Conservation (phyloP, 2,888 invertebrate genomes). For the Hartigia nigra region DNA sequence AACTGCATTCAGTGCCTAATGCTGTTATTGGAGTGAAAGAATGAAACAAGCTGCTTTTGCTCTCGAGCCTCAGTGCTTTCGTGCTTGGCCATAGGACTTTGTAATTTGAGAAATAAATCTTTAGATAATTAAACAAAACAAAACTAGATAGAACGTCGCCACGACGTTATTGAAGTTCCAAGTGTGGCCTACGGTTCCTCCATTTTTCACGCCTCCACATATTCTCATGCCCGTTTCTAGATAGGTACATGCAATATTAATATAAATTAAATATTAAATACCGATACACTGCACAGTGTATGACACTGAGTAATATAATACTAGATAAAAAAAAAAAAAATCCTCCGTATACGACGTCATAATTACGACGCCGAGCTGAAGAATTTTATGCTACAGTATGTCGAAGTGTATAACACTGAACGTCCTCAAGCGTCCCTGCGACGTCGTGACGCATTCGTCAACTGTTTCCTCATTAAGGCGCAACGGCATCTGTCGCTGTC, state of each 20-base stretch:
- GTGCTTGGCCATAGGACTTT: neutral
- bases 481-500: neutral
- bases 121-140: neutral
- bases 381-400: neutral
- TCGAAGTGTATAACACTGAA: neutral
- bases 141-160: neutral
- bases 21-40: neutral
- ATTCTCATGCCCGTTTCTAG: neutral
- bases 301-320: neutral
- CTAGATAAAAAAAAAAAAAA: neutral
- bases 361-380: neutral
- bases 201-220: neutral
- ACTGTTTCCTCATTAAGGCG: neutral
- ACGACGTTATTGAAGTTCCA: neutral
- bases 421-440: neutral
- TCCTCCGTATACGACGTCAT: neutral
- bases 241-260: neutral
- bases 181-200: neutral
- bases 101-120: neutral
- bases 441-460: neutral
- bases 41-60: neutral
- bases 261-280: neutral
- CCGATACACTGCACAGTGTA: neutral
- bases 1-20: neutral
- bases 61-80: neutral